Base-by-base conservation (phyloP, 1,140 invertebrate genomes). In the Neomicropteryx cornuta region DNA sequence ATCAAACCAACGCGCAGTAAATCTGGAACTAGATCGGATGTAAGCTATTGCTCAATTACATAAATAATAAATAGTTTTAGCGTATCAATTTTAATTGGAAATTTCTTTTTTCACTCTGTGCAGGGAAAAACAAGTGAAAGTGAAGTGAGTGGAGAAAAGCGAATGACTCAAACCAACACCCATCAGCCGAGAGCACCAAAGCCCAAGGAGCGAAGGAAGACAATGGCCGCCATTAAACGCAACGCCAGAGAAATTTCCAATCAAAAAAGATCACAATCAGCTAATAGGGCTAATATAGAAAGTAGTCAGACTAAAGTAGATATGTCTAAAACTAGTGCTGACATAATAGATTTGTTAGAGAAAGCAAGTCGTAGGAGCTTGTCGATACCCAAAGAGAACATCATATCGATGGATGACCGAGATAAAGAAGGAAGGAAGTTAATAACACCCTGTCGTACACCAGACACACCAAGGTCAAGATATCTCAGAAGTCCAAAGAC, bases 121-220 rank as follows among this genome's bases (percentile, higher is more conserved):
- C 63, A 68, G 66, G 65, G 51, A 54, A 65, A 64, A 52, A 68
- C 66, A 53, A 68, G 66, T 66, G 66, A 68, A 51, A 68, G 64
- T 61, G 66, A 68, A 46, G 67, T 68, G 66, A 68, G 66, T 56
- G 66, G 67, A 44, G 66, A 42, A 40, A n/a, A 65, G 48, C 60
- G 61, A 51, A 47, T 43, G 35, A 49, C 50, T 43, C 56, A 58
- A 50, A 54, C 52, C 37, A 60, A 47, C 51, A 36, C 33, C 29
- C 42, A 48, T 50, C 38, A 45, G 19, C 53, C 47, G 47, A 55
- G 43, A 41, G 31, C 52, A 13, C 43, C 43, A 13, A 61, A 47
- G 38, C 60, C 64, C 24, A 67, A 59, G 51, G 51, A 47, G 33
- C 30, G 46, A 29, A 42, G 46, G 38, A 42, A 36, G 43, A 47